A percentile compares a stretch with the other conserved stretches of the same genome.
These are phyloP conservation scores for Castor canadensis DNA, from an alignment of 2,113 vertebrate species.

Conservation along the genomic window DNA sequence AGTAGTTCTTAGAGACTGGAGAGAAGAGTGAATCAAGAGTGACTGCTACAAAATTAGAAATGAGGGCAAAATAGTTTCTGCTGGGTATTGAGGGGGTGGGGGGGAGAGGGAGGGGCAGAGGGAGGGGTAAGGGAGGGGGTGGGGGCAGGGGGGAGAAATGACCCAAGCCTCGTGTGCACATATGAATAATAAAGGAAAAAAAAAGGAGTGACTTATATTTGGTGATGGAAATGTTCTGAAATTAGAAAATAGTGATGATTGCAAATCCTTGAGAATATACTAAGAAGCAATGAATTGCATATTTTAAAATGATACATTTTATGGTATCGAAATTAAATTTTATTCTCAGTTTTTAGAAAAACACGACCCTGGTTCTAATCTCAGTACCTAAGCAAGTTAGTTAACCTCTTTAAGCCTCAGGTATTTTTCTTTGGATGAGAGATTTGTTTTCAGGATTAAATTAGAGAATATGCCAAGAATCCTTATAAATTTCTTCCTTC, in stretches of 20 bases:
- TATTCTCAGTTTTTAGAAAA: neutral
- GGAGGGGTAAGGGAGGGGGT: too few relatives aligned
- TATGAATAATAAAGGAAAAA: too few relatives aligned
- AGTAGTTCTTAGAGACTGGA: neutral
- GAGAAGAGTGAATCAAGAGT: neutral
- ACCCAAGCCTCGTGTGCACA: too few relatives aligned
- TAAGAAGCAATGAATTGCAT: neutral
- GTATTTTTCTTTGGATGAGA: neutral
- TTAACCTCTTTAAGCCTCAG: neutral
- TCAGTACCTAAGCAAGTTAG: neutral
- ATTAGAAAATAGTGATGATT: neutral
- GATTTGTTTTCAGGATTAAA: conserved; percentile 3
- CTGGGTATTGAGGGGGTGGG: too few relatives aligned
- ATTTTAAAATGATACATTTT: neutral
- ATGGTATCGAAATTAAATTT: neutral
- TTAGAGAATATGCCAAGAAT: neutral
- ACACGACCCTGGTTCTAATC: neutral
- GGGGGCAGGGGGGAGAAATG: too few relatives aligned
- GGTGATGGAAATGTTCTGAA: neutral
- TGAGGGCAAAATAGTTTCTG: too few relatives aligned
- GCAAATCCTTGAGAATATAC: neutral
- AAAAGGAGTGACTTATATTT: neutral
- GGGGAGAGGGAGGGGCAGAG: too few relatives aligned
- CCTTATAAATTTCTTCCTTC: neutral
- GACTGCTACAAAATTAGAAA: too few relatives aligned